phyloP scores from a whole-genome alignment of 2,113 vertebrate species.

The Columbina picui region DNA sequence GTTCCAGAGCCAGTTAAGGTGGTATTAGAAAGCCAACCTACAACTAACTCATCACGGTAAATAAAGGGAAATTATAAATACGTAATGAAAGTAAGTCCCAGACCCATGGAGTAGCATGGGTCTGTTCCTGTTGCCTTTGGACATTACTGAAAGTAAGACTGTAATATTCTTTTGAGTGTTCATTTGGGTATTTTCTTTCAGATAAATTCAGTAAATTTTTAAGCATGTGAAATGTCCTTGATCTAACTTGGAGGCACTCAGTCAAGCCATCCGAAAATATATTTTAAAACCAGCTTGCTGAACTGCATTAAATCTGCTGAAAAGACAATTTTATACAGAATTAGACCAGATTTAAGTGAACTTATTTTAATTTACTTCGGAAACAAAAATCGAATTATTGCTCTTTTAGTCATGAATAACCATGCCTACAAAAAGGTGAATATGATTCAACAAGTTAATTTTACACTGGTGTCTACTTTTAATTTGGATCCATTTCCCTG shows the following conservation, averaged over 20 bases:
- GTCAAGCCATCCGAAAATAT: background rate
- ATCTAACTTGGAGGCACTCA: background rate
- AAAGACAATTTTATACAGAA: background rate
- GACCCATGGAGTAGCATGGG: background rate
- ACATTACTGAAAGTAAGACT: background rate
- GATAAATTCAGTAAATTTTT: background rate
- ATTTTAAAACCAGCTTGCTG: background rate
- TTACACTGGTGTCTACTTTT: background rate
- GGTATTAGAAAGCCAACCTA: background rate
- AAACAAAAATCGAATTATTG: conserved; percentile 7
- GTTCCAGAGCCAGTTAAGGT: background rate
- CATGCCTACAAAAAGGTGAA: background rate
- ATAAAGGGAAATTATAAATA: background rate
- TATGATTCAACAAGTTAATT: background rate
- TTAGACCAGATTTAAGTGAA: background rate
- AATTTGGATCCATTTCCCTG: background rate
- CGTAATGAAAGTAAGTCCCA: background rate
- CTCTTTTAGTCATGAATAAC: background rate
- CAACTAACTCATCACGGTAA: background rate
- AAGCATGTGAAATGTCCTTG: background rate
- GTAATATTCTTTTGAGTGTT: background rate
- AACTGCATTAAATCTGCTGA: background rate
- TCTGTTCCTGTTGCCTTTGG: background rate
- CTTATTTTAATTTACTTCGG: background rate
- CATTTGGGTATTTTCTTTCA: background rate